These are phyloP conservation scores for Numida meleagris DNA, from an alignment of 2,113 vertebrate genomes.

Conservation along the genomic window DNA sequence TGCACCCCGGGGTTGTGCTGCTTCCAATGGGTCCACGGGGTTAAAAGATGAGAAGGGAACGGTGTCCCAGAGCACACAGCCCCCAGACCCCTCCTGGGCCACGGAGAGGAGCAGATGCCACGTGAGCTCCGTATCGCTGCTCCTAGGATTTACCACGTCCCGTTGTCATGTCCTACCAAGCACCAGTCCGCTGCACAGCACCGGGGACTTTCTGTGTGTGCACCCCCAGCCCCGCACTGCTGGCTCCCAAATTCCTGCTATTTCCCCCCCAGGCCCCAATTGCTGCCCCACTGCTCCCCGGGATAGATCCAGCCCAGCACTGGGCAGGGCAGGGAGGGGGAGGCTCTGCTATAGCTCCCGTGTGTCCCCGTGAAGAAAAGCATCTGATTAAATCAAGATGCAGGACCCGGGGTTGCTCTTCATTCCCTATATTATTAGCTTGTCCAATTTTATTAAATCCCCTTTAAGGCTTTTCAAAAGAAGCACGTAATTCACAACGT, in stretches of 20 bases:
- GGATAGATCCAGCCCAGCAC: background rate
- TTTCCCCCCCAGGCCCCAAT: background rate
- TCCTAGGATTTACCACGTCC: fast-evolving
- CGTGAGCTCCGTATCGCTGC: fast-evolving
- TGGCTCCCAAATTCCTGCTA: background rate
- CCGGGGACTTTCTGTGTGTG: fast-evolving
- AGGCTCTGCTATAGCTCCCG: background rate
- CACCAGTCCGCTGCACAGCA: background rate
- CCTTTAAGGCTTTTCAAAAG: constrained; percentile 59
- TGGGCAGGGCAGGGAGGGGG: background rate
- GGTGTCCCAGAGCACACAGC: fast-evolving
- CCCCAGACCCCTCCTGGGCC: background rate
- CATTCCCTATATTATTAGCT: constrained; percentile 67
- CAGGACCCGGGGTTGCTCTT: constrained; percentile 50
- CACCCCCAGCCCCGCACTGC: background rate
- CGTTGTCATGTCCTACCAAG: background rate
- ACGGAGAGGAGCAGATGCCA: fast-evolving
- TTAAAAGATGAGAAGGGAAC: background rate
- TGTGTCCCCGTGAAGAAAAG: constrained; percentile 1
- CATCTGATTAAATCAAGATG: constrained; percentile 62
- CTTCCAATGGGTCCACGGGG: fast-evolving
- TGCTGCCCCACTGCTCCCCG: background rate
- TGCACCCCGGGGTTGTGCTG: background rate
- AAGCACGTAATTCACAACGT: constrained; percentile 47
- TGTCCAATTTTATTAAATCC: constrained; percentile 67